phyloP scores from a whole-genome alignment of 2,113 vertebrate species.

The Vidua chalybeata region DNA sequence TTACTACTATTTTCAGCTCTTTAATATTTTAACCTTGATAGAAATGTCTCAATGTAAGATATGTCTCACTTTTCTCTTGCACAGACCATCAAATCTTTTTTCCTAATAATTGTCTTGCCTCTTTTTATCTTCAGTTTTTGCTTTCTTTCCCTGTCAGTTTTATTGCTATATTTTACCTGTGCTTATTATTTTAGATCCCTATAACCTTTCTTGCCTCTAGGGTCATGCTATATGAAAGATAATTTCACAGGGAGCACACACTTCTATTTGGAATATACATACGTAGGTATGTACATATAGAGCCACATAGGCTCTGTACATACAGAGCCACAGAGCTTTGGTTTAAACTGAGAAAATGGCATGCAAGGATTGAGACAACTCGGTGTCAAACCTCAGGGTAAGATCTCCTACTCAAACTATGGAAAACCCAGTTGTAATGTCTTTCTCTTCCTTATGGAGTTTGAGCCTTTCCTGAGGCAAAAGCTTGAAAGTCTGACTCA shows the following conservation, averaged over 20 bases:
- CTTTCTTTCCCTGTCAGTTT: neutral
- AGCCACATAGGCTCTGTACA: neutral
- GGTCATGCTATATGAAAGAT: neutral
- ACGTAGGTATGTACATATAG: too few relatives aligned
- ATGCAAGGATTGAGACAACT: rapidly evolving
- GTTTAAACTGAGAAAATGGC: neutral
- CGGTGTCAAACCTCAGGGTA: neutral
- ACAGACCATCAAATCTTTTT: neutral
- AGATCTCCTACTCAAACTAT: neutral
- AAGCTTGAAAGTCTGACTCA: neutral
- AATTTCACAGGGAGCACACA: neutral
- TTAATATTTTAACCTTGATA: neutral
- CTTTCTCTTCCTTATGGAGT: neutral
- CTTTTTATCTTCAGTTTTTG: neutral
- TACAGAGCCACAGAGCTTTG: neutral
- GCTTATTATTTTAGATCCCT: neutral
- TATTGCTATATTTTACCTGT: neutral
- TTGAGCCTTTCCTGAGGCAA: neutral
- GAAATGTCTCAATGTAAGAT: rapidly evolving
- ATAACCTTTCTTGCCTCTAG: neutral
- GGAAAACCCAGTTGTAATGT: neutral
- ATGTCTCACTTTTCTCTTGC: neutral
- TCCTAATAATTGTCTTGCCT: neutral
- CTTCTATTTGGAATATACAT: neutral
- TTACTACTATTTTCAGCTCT: neutral